Conservation (phyloP, 2,888 invertebrate species). For the Melitaea athalia region DNA sequence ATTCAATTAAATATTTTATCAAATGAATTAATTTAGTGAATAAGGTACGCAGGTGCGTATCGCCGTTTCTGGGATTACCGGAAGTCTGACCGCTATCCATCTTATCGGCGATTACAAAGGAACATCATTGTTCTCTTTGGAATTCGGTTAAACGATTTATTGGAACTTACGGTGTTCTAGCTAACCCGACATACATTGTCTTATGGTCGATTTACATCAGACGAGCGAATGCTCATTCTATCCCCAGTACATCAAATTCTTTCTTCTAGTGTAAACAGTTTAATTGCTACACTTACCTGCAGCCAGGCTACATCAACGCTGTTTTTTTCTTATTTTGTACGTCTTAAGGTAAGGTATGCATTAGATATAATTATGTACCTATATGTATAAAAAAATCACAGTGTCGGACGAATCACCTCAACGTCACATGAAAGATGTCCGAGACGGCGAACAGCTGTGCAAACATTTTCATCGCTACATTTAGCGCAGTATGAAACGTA, state of each 20-base stretch:
- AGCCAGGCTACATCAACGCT: too few relatives aligned
- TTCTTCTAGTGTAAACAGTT: too few relatives aligned
- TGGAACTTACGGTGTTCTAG: too few relatives aligned
- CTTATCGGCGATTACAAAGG: conserved; percentile 45
- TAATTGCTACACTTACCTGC: too few relatives aligned
- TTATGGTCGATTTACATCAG: too few relatives aligned
- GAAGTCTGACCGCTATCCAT: conserved; percentile 37
- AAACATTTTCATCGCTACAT: conserved; percentile 20
- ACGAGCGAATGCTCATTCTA: too few relatives aligned
- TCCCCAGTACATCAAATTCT: too few relatives aligned
- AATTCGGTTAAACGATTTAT: background rate
- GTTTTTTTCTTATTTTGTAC: too few relatives aligned
- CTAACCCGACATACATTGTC: too few relatives aligned
- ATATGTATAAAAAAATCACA: background rate
- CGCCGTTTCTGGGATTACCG: conserved; percentile 11
- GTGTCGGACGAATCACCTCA: conserved; percentile 1
- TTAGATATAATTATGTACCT: too few relatives aligned
- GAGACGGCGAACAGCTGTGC: conserved; percentile 17
- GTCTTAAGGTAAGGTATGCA: too few relatives aligned
- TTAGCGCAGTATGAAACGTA: conserved; percentile 22
- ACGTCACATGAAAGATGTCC: conserved; percentile 20
- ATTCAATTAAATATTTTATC: background rate
- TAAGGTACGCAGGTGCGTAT: conserved; percentile 17
- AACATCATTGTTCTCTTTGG: conserved; percentile 32
- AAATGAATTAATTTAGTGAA: conserved; percentile 11